Conservation (phyloP, 2,113 vertebrate genomes). For the Galeopterus variegatus region DNA sequence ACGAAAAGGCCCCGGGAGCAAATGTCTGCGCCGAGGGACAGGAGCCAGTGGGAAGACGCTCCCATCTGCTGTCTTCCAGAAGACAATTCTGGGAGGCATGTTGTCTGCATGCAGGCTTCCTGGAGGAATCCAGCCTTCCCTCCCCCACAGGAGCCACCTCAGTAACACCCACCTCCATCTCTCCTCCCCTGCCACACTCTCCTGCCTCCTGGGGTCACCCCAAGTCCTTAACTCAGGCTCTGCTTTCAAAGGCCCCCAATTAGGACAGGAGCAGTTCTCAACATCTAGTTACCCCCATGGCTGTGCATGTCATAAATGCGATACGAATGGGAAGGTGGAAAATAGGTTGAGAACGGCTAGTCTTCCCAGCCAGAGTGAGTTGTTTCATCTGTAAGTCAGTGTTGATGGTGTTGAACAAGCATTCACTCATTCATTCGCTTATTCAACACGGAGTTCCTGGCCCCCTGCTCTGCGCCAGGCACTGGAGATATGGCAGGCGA, state of each 20-base stretch:
- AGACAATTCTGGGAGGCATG: neutral
- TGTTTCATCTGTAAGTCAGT: accelerated
- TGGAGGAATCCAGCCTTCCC: neutral
- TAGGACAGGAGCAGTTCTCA: neutral
- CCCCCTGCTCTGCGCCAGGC: neutral
- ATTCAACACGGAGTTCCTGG: neutral
- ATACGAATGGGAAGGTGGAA: accelerated
- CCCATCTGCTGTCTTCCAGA: accelerated
- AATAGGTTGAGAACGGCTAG: accelerated
- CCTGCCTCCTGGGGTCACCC: neutral
- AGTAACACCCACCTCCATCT: neutral
- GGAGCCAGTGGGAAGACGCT: accelerated
- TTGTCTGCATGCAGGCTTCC: neutral
- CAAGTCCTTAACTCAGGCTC: neutral
- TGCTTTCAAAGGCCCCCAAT: neutral
- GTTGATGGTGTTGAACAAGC: accelerated
- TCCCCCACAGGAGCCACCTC: no score
- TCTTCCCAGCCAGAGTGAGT: neutral
- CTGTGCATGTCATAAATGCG: accelerated
- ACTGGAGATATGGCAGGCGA: neutral
- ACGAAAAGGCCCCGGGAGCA: no score
- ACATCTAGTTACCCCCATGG: neutral
- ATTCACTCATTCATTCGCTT: neutral
- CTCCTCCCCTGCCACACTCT: neutral
- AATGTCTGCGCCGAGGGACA: neutral